A percentile compares a stretch with the other conserved stretches of the same genome.
Evolutionary conservation across 2,888 invertebrate species (phyloP).

Genomic region (Megamerina dolium): DNA sequence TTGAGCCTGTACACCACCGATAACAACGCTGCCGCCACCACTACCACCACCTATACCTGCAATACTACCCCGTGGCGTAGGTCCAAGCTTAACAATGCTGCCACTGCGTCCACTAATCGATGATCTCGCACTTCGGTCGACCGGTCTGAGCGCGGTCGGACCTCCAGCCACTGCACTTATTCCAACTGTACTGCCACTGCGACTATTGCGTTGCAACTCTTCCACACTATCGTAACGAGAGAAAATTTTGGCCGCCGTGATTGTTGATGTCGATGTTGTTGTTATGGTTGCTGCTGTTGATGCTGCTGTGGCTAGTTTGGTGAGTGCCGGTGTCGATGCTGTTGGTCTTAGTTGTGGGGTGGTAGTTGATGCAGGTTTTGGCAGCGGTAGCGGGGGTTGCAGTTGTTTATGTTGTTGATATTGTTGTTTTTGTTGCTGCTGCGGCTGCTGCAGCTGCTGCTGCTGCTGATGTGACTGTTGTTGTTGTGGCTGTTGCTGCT

Average conservation of each 20-base stretch:
- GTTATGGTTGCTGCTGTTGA: conserved; percentile 10
- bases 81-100: too few species aligned
- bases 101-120: neutral
- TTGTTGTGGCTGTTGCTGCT: neutral
- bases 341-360: conserved; percentile 3
- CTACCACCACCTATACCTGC: conserved; percentile 5
- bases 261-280: conserved; percentile 32
- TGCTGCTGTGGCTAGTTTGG: conserved; percentile 8
- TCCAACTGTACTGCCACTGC: conserved; percentile 41
- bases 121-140: conserved; percentile 9
- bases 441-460: neutral
- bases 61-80: too few species aligned
- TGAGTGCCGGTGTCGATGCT: conserved; percentile 8
- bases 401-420: neutral
- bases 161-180: conserved; percentile 30
- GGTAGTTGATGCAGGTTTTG: neutral
- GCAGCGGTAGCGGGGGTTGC: neutral
- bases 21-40: conserved; percentile 8
- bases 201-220: conserved; percentile 39
- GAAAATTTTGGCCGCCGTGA: conserved; percentile 45
- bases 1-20: conserved; percentile 16
- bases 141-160: conserved; percentile 18
- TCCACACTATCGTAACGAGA: conserved; percentile 47
- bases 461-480: conserved; percentile 5
- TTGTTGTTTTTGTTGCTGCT: conserved; percentile 6